Conservation (phyloP, 1,140 invertebrate genomes). For the Drosophila tsacasi region DNA sequence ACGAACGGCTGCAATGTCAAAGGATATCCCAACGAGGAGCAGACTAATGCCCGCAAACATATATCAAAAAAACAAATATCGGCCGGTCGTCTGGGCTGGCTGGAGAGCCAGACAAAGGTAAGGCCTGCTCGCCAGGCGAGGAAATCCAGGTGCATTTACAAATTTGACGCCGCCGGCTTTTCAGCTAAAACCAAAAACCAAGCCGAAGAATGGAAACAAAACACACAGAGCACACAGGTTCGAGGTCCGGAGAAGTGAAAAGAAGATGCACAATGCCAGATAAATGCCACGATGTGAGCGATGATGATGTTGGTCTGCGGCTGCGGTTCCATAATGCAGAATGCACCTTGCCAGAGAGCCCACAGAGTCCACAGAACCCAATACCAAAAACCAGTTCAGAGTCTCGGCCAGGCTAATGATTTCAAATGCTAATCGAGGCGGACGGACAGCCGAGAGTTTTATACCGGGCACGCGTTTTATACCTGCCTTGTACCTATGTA, state of each 20-base stretch:
- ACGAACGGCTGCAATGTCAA: conserved; percentile 77
- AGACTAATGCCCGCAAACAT: conserved; percentile 63
- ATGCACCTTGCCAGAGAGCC: conserved; percentile 70
- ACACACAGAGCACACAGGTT: conserved; percentile 26
- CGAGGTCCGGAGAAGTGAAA: conserved; percentile 35
- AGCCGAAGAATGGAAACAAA: conserved; percentile 59
- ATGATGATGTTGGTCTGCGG: conserved; percentile 69
- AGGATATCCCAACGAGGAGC: conserved; percentile 68
- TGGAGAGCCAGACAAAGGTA: conserved; percentile 57
- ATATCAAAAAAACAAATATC: conserved; percentile 71
- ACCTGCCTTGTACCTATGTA: conserved; percentile 58
- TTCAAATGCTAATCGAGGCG: conserved; percentile 78
- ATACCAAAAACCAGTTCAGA: conserved; percentile 35
- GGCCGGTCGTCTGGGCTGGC: conserved; percentile 23
- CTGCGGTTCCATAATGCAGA: conserved; percentile 66
- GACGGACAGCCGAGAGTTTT: conserved; percentile 20
- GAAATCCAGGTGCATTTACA: conserved; percentile 82
- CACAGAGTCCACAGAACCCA: conserved; percentile 12
- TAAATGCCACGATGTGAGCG: conserved; percentile 70
- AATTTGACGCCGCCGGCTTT: conserved; percentile 81
- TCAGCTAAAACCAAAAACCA: conserved; percentile 65
- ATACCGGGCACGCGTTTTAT: conserved; percentile 69
- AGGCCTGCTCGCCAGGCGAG: conserved; percentile 30
- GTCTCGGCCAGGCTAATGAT: conserved; percentile 64
- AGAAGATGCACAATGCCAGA: conserved; percentile 79